Base-by-base conservation (phyloP, 2,797 vertebrate species). In the Crocidura indochinensis region DNA sequence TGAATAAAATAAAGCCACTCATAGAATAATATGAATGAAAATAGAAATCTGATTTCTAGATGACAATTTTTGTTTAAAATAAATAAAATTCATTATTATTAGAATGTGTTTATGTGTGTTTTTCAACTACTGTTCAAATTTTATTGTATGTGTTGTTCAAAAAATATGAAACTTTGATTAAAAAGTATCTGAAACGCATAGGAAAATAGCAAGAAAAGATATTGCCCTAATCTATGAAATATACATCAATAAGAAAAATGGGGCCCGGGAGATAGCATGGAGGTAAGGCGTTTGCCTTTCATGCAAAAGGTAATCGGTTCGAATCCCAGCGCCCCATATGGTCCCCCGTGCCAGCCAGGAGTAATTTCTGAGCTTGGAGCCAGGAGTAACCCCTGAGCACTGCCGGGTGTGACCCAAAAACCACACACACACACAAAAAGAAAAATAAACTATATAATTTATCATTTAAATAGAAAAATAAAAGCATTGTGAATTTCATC, bases 1-100 rank as follows among this genome's bases (percentile, higher is more conserved):
- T 89, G 62, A 82, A 65, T 67, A 78, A 84, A 84, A 87, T 87
- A 93, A 80, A 87, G 77, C 51, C 73, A 4, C 60, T 85, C 38
- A n/a, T 93, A 65, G 24, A 87, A 74, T 4, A n/a, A 26, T 38
- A 26, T 79, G 79, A 90, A 93, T 64, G 56, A 73, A 91, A 64
- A 24, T 73, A 4, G 17, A 77, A 67, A 20, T 81, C 8, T 87
- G 68, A 82, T 90, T 88, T 90, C 12, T 14, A 86, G 17, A 38
- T 38, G 38, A 91, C 15, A 79, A 29, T 47, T 46, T 56, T 80
- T 69, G 22, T 88, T 91, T 73, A 82, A 93, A 86, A 79, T 87
- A 29, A 91, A 65, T 89, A 68, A 87, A 84, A 84, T 80, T 44
- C 68, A 76, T 49, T 93, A 19, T 85, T 8, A 5, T 15, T 80